A percentile compares a stretch with the other conserved stretches of the same genome.
Evolutionary conservation across 2,797 vertebrate species (phyloP).

Genomic region (Thaleichthys pacificus): DNA sequence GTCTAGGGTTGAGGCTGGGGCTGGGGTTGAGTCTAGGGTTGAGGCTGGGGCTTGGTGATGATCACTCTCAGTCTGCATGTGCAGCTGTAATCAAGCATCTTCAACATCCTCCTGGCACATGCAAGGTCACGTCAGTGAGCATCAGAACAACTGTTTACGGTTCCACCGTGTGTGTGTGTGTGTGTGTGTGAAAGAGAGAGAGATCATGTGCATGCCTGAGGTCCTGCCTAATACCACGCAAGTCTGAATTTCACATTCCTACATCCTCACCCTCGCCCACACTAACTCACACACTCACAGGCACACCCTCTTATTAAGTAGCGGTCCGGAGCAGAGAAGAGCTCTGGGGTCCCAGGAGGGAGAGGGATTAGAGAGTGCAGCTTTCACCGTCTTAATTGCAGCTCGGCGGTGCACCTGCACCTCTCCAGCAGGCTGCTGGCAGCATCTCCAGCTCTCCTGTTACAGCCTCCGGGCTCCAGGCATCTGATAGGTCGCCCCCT

Average conservation of each 20-base stretch:
- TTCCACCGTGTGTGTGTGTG: no score
- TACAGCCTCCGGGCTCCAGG: slow-evolving; percentile 65
- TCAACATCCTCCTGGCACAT: no score
- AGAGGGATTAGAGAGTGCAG: slow-evolving; percentile 60
- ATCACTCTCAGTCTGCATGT: no score
- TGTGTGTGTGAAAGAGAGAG: no score
- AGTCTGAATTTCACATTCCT: background rate
- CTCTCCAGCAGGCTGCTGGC: slow-evolving; percentile 62
- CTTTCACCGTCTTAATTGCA: slow-evolving; percentile 64
- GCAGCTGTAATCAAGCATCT: no score
- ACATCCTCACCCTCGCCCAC: background rate
- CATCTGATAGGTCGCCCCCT: slow-evolving; percentile 65
- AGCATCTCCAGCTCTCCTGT: slow-evolving; percentile 68
- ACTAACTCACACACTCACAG: background rate
- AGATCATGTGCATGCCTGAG: background rate
- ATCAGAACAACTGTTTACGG: no score
- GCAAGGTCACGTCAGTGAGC: no score
- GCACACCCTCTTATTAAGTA: background rate
- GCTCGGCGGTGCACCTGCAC: slow-evolving; percentile 20
- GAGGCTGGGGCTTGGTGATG: no score
- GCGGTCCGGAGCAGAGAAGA: background rate
- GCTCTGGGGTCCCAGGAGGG: slow-evolving; percentile 39
- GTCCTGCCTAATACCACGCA: background rate
- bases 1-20: no score
- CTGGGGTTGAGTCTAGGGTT: no score